Base-by-base conservation (phyloP, 2,888 invertebrate genomes). In the Cryptocheilus praepositus region DNA sequence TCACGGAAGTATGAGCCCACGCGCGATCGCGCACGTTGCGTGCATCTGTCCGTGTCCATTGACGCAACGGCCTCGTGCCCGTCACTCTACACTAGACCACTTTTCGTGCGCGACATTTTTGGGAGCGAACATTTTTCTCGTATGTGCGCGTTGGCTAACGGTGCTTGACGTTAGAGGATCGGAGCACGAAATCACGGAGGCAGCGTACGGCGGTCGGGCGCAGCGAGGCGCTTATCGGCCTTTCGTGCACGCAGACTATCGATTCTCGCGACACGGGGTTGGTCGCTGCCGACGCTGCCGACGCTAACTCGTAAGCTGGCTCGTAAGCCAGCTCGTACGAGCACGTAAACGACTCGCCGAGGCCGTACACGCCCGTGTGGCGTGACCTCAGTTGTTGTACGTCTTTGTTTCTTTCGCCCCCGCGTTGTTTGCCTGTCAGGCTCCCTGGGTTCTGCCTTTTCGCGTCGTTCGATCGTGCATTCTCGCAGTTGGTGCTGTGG, bases 221-320 rank as follows among this genome's bases (percentile, higher is more conserved):
- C 69, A 70, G 70, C 63, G 65, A 67, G 53, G 70, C 71, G 77
- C 74, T 74, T 76, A 79, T 79, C 80, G 73, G 72, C 65, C 67
- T 70, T 68, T 72, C 76, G 85, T 86, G 81, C 83, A 87, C 86
- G 85, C 86, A 83, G 83, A 79, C 83, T 86, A 88, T 88, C 86
- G 87, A 88, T 88, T 85, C 83, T 77, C 79, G 80, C 82, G 68
- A 73, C 77, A 74, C 71, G 61, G 81, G 49, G 78, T 11, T 73
- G 71, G 76, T 69, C 70, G 64, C 72, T 75, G 78, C 74, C 36
- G 36, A 36, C 76, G 71, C 73, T 60, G 36, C 55, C 64, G 54
- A 36, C 72, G 71, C 63, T 69, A 65, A 61, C 78, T 64, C 71
- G 73, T 70, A 70, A 67, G 65, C 70, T 70, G 68, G 69, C 73